Evolutionary conservation across 2,113 vertebrate genomes (phyloP), one percentile per base, ranked within the genome.

Genomic region (Eubucco bourcierii): DNA sequence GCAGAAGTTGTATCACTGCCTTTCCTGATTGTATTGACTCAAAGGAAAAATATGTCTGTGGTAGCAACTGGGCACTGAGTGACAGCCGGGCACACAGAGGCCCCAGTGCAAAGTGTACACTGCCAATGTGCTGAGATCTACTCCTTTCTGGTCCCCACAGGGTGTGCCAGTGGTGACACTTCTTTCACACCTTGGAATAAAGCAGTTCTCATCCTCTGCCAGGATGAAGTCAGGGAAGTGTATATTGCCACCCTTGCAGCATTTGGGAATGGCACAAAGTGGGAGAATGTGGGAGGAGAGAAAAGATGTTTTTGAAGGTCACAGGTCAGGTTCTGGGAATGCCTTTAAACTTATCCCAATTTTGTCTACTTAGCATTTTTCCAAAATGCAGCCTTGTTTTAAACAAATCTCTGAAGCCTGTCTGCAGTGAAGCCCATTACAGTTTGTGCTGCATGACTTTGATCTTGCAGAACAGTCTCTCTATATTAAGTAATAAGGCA

Each of bases 401-500:
- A 84, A 94, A 92, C 76, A 92, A 95, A 78, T 53, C 82, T 95
- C 63, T 2, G 4, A 87, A 91, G 87, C 76, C 53, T 86, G 33
- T 88, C 80, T 94, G 70, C 63, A 29, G 82, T 29, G 25, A 75
- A 94, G 55, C 83, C 93, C 82, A 76, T 93, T 95, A 84, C 34
- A 2, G 86, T 91, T 88, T 83, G 80, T 84, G 93, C 80, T 63
- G 74, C 66, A 66, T 80, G 65, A 88, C 96, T 96, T 96, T 96
- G 95, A 96, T 96, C 96, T 96, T 2, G 0, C 66, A 50, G 85
- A 96, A 72, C 91, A 94, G 94, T 95, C 96, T 94, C 90, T 94
- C 91, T 95, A 79, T 72, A 95, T 96, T 95, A 96, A 95, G 87
- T 95, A 96, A 95, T 95, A 96, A 95, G 88, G 90, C 95, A 93